Base-by-base conservation (phyloP, 2,888 invertebrate genomes). In the Aromia moschata region DNA sequence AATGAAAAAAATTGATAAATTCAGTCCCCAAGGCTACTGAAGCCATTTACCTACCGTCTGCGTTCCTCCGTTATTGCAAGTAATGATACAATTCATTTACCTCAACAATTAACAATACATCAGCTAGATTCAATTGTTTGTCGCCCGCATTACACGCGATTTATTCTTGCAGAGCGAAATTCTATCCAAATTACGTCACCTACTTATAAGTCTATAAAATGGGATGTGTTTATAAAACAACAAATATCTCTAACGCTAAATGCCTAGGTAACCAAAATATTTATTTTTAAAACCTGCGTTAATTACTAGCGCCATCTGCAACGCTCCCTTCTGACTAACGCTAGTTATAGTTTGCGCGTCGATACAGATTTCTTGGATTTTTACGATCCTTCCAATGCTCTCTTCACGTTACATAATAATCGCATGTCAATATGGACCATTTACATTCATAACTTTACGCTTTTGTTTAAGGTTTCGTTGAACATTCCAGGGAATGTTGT, bases 31-130 rank as follows among this genome's bases (percentile, higher is more conserved):
- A 58, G 58, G 58, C 33, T 52, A 43, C 47, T 10, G 18, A 37
- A 46, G 46, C 53, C 58, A 25, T 58, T 53, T 58, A 53, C 58
- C 53, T 58, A 43, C 58, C 51, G 45, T 52, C 51, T n/a, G n/a
- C 37, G 20, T 12, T 25, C 7, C 15, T 37, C 20, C 44, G 46
- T 53, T 45, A 46, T 41, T 58, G 58, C 58, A 58, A 58, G 58
- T 58, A 58, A 58, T 53, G 16, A 1, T 44, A 15, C 25, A 37
- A 57, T 37, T 51, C 45, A 33, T 46, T 47, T 56, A 33, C 52
- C 31, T 52, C 4, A 49, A 38, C 25, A 25, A 10, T 18, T 9
- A 12, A 49, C 49, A n/a, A 49, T 37, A 10, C 7, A 20, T 12
- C 5, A 12, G 11, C 1, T 33, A 33, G 17, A 37, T 17, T 15